Base-by-base conservation (phyloP, 2,797 vertebrate species). In the Eulemur coronatus region DNA sequence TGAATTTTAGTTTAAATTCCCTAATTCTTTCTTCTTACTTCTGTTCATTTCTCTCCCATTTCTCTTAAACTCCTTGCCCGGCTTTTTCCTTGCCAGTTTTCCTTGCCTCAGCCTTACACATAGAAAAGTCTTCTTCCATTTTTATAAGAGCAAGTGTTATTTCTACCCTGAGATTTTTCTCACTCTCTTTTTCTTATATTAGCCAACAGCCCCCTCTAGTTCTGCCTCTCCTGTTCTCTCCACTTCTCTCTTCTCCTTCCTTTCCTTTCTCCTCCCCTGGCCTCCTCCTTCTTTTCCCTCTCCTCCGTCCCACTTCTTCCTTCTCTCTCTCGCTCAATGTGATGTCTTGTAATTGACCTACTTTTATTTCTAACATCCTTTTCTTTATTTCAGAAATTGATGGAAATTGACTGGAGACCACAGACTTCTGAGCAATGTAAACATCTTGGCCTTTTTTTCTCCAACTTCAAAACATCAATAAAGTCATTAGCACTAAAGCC, bases 391-490 rank as follows among this genome's bases (percentile, higher is more conserved):
- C 75, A 95, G 95, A 75, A 41, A 67, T 5, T 35, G 38, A 35
- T 33, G 50, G 5, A 82, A 7, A 88, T 55, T 12, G 14, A 10
- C 35, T 12, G 63, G 30, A 35, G 73, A 78, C 20, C 30, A 18
- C 50, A 9, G 78, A 67, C 20, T 28, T 91, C 20, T 50, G 26
- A 15, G 69, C 20, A 38, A 4, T 63, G 1, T 41, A 20, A 70
- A 93, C 12, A 2, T 57, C 46, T 70, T 78, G 43, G 4, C 24
- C 4, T 46, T 38, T 57, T 46, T 4, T 92, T 82, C 69, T 65
- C 65, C 8, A 72, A 61, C 13, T 82, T 95, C 50, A 73, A 61
- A 93, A 41, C 24, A 55, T 46, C 94, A 96, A 85, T 97, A 95
- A 97, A 97, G 26, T 76, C 15, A 65, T 59, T 24, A 91, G 84